A percentile compares a stretch with the other conserved stretches of the same genome.
Conservation (phyloP, 1,140 invertebrate genomes). For the Cydia amplana region DNA sequence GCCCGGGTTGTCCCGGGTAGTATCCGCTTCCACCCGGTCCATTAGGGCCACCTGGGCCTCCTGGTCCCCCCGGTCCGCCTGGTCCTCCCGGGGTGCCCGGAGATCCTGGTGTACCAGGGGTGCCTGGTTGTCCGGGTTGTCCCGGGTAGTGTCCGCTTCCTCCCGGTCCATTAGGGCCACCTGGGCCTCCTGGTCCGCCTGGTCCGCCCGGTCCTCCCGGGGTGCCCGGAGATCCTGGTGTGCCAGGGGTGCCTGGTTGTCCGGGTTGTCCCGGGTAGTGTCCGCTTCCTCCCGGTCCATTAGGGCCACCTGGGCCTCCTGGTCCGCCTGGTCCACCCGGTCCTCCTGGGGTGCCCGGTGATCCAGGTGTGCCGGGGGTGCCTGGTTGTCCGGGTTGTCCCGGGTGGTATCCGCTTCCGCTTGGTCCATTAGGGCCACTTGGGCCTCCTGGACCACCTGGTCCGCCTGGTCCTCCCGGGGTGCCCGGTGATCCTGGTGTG, state of each 20-base stretch:
- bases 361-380: slow-evolving; percentile 46
- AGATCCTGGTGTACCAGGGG: slow-evolving; percentile 30
- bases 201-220: slow-evolving; percentile 42
- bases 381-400: slow-evolving; percentile 46
- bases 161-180: slow-evolving; percentile 38
- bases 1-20: not conserved
- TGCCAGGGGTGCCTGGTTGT: slow-evolving; percentile 46
- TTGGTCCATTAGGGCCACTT: slow-evolving; percentile 8
- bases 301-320: slow-evolving; percentile 26
- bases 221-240: slow-evolving; percentile 49
- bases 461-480: slow-evolving; percentile 35
- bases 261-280: slow-evolving; percentile 41
- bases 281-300: slow-evolving; percentile 23
- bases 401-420: slow-evolving; percentile 38
- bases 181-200: slow-evolving; percentile 37
- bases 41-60: not conserved
- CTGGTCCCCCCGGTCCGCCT: slow-evolving; percentile 35
- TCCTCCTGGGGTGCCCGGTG: slow-evolving; percentile 39
- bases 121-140: slow-evolving; percentile 17
- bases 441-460: slow-evolving; percentile 21
- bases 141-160: slow-evolving; percentile 38
- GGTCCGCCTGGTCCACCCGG: slow-evolving; percentile 37
- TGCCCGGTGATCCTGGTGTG: slow-evolving; percentile 38
- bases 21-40: slow-evolving; percentile 17
- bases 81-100: slow-evolving; percentile 35